Evolutionary conservation across 2,888 invertebrate genomes (phyloP).

Genomic region (Temnothorax rugatulus): DNA sequence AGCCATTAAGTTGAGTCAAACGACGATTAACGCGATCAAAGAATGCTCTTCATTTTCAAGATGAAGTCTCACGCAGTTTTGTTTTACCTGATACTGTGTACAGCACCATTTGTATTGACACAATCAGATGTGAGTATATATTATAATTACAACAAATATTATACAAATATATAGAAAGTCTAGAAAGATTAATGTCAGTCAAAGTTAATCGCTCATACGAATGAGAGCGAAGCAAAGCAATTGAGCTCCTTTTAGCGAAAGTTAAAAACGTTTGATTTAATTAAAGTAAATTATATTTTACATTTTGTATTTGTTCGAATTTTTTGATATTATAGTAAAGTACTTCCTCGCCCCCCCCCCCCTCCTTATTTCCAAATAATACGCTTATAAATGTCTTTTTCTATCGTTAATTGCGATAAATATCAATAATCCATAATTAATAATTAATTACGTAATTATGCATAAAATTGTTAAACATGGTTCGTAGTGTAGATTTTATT

Average conservation of each 20-base stretch:
- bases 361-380: background rate
- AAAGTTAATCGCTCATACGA: background rate
- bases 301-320: background rate
- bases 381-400: background rate
- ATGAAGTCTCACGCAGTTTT: constrained; percentile 61
- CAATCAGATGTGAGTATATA: constrained; percentile 64
- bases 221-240: background rate
- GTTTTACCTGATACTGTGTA: constrained; percentile 55
- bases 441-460: background rate
- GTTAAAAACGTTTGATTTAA: background rate
- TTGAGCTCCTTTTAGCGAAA: background rate
- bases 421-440: background rate
- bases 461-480: background rate
- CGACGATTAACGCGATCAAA: constrained; percentile 53
- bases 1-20: constrained; percentile 49
- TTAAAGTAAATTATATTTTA: background rate
- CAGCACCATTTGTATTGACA: constrained; percentile 26
- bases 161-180: too few relatives aligned
- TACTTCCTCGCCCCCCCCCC: background rate
- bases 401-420: background rate
- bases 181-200: too few relatives aligned
- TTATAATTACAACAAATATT: too few relatives aligned
- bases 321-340: background rate
- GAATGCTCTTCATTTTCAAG: constrained; percentile 51
- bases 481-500: background rate